A percentile compares a stretch with the other conserved stretches of the same genome.
Evolutionary conservation across 2,888 invertebrate genomes (phyloP).

Genomic region (Yponomeuta sedellus): DNA sequence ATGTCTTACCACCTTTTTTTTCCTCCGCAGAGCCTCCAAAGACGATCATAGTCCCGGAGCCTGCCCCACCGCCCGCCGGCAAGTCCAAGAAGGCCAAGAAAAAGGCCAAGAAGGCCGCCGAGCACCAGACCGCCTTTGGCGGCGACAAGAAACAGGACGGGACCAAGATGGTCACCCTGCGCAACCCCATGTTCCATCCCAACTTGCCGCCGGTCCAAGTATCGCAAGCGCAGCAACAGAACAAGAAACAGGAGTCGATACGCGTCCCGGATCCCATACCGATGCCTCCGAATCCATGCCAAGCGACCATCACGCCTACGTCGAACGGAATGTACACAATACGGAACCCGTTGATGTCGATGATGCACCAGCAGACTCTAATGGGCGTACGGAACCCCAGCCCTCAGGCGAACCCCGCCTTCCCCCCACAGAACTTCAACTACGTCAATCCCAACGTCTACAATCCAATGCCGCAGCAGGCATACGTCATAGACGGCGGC

Average conservation of each 20-base stretch:
- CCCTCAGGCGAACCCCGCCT: conserved; percentile 36
- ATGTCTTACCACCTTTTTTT: too few species aligned
- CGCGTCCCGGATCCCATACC: conserved; percentile 65
- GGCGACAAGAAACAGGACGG: conserved; percentile 46
- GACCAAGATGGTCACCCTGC: conserved; percentile 84
- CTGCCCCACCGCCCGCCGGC: conserved; percentile 27
- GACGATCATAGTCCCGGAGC: conserved; percentile 37
- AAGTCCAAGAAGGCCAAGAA: conserved; percentile 72
- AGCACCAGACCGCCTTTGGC: conserved; percentile 25
- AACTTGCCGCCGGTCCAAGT: conserved; percentile 61
- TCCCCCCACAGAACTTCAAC: conserved; percentile 43
- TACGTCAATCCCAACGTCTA: conserved; percentile 51
- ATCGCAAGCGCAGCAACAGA: conserved; percentile 37
- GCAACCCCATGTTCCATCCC: conserved; percentile 86
- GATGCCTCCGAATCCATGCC: conserved; percentile 64
- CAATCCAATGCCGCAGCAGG: conserved; percentile 29
- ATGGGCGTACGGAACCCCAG: conserved; percentile 37
- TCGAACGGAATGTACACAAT: conserved; percentile 88
- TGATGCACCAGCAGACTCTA: conserved; percentile 64
- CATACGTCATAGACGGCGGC: conserved; percentile 32
- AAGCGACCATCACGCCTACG: conserved; percentile 69
- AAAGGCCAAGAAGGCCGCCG: conserved; percentile 61
- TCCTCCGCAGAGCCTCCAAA: conserved; percentile 50
- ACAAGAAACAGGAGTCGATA: conserved; percentile 47
- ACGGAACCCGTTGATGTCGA: conserved; percentile 81